Conservation (phyloP, 2,888 invertebrate species). For the Cenopis cana region DNA sequence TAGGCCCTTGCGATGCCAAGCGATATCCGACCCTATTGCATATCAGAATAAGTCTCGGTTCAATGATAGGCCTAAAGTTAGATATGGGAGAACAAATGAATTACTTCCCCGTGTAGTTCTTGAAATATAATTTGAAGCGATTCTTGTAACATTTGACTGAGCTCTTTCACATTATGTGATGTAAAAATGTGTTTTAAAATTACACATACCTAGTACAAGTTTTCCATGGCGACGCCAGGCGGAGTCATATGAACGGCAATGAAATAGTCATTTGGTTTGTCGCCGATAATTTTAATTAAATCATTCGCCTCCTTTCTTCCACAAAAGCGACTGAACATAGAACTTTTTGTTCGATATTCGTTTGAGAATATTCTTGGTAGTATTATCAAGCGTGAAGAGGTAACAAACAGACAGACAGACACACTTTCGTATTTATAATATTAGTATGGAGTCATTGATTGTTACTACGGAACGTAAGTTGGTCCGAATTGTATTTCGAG, state of each 20-base stretch:
- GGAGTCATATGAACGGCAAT: not conserved
- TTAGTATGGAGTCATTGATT: not conserved
- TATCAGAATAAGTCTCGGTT: not conserved
- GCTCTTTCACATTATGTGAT: not conserved
- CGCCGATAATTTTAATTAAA: not conserved
- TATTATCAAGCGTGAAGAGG: too few relatives aligned
- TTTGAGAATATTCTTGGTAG: too few relatives aligned
- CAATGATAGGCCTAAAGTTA: slow-evolving; percentile 8
- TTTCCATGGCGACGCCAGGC: not conserved
- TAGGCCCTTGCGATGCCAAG: too few relatives aligned
- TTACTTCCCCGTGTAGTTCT: slow-evolving; percentile 27
- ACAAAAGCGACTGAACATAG: not conserved
- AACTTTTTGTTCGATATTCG: too few relatives aligned
- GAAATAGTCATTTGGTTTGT: not conserved
- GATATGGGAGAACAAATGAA: slow-evolving; percentile 17
- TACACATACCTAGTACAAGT: not conserved
- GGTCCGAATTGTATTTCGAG: slow-evolving; percentile 10
- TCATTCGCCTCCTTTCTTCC: not conserved
- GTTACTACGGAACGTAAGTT: not conserved
- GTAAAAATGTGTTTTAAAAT: not conserved
- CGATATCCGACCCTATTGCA: not conserved
- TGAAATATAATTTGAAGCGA: slow-evolving; percentile 14
- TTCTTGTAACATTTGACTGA: not conserved
- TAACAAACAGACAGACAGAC: too few relatives aligned
- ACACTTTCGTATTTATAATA: too few relatives aligned